A percentile compares a stretch with the other conserved stretches of the same genome.
phyloP scores from a whole-genome alignment of 64 coral and sea anemone genomes.

The Hydrozoanthus tunicans region DNA sequence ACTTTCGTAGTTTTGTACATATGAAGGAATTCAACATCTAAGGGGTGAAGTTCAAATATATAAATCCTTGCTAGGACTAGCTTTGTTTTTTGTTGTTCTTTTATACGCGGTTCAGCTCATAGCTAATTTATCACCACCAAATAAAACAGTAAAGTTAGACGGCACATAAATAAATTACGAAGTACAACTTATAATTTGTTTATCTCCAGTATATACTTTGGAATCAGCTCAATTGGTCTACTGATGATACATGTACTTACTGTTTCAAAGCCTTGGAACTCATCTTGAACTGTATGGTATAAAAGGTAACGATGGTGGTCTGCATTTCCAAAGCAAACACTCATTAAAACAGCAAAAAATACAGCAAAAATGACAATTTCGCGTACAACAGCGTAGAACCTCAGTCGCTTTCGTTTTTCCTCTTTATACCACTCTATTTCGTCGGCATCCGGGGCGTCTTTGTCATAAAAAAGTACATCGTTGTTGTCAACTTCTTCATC shows the following conservation, averaged over 20 bases:
- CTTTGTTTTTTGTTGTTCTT: too few relatives aligned
- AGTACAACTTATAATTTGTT: too few relatives aligned
- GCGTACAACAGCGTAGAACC: conserved; percentile 5
- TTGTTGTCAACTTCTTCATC: not conserved
- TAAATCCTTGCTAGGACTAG: too few relatives aligned
- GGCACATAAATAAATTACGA: too few relatives aligned
- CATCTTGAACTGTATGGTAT: conserved; percentile 3
- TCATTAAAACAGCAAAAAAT: not conserved
- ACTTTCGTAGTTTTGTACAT: too few relatives aligned
- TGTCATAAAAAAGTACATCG: not conserved
- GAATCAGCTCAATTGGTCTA: not conserved
- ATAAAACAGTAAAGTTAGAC: too few relatives aligned
- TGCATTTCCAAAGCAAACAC: not conserved
- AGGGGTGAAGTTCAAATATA: too few relatives aligned
- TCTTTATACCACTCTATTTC: conserved; percentile 35
- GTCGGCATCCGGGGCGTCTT: not conserved
- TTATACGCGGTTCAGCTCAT: too few relatives aligned
- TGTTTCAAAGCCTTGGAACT: not conserved
- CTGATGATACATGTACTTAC: not conserved
- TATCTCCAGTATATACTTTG: too few relatives aligned
- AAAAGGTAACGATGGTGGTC: conserved; percentile 8
- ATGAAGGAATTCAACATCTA: too few relatives aligned
- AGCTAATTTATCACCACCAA: too few relatives aligned
- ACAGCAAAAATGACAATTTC: not conserved
- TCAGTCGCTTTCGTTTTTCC: not conserved